Percentiles rank a stretch among this genome's conserved stretches.
Conservation (phyloP, 37 sponge, comb jelly and placozoan species). For the Eunapius fragilis region DNA sequence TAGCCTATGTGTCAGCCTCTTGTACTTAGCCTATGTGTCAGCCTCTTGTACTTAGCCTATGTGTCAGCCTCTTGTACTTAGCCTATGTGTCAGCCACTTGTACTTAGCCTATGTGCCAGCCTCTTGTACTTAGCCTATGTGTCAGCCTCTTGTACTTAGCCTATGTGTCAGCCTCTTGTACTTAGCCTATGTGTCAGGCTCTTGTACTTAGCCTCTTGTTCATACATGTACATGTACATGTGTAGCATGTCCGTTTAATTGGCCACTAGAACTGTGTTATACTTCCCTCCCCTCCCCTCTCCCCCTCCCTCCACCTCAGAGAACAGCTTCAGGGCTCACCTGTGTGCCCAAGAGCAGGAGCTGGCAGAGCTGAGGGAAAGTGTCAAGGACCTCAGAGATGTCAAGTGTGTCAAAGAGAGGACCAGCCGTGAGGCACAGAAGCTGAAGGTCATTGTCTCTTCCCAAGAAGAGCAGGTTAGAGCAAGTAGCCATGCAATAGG, state of each 20-base stretch:
- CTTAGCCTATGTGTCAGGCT: no score
- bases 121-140: no score
- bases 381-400: constrained; percentile 5
- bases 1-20: no score
- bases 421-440: constrained; percentile 8
- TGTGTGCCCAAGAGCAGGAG: constrained; percentile 48
- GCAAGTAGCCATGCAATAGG: background rate
- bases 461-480: constrained; percentile 56
- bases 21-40: no score
- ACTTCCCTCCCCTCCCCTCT: background rate
- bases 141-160: no score
- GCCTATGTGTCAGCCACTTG: no score
- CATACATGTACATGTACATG: background rate
- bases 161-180: no score
- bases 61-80: no score
- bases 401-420: constrained; percentile 25
- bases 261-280: background rate
- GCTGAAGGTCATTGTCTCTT: constrained; percentile 37
- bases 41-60: no score
- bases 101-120: no score
- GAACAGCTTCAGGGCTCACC: constrained; percentile 37
- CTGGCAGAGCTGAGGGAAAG: constrained; percentile 23
- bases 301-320: constrained; percentile 7
- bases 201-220: no score
- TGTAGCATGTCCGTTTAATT: background rate